Evolutionary conservation across 2,113 vertebrate genomes (phyloP), one percentile per base, ranked within the genome.

Genomic region (Sylvilagus bachmani): DNA sequence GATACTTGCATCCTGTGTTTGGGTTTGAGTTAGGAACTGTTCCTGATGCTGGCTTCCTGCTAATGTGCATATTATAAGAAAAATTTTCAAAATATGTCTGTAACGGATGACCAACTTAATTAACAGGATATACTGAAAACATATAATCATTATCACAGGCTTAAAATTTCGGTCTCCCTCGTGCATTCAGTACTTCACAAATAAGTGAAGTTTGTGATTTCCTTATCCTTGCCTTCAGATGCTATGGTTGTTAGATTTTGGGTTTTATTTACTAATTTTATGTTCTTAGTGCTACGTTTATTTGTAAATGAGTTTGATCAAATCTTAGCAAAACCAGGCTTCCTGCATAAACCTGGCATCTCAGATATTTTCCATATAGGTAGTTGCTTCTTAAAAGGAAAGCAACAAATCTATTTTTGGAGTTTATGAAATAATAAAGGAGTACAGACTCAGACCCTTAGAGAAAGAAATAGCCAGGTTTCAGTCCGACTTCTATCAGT

Each of bases 201-300:
- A 19, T 13, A 27, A 51, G 58, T 71, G 13, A 78, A n/a, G 21
- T 84, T 27, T 83, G 24, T 21, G 36, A 27, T 27, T 21, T 67
- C 78, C 27, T 71, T 33, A 49, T 38, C 71, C 8, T 84, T 80
- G 21, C 66, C 84, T 55, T n/a, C 33, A 73, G 83, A 79, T 71
- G 64, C 3, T 31, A 78, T 73, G 44, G 71, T 88, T 67, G 84
- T 67, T 38, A 38, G 55, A 67, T 67, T 94, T 77, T 69, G 90
- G 51, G 70, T 69, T 91, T 73, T 88, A 51, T 84, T 67, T 94
- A 84, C 71, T 91, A 94, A 84, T 91, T 73, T 89, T 94, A 84
- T 89, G 36, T 84, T 88, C 89, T 84, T 25, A 67, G 19, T 36
- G 67, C 24, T 79, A 88, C 53, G 58, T 77, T 82, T 70, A 62